phyloP scores from a whole-genome alignment of 2,797 vertebrate genomes.

The Phrynocephalus forsythii region DNA sequence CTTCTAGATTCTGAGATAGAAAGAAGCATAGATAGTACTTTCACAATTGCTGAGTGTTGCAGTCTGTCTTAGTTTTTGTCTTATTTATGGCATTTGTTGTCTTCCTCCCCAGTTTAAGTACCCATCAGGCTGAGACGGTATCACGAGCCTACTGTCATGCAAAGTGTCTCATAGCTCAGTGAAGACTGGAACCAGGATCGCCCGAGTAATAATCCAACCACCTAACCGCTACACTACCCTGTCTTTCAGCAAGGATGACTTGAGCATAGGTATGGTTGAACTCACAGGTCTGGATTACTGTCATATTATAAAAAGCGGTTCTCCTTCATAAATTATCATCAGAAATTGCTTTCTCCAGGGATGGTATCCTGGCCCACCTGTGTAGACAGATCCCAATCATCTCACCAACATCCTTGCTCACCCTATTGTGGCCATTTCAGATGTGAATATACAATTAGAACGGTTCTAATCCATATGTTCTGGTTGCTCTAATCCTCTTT shows the following conservation, averaged over 20 bases:
- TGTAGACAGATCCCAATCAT: neutral
- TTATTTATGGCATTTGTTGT: neutral
- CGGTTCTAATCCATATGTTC: neutral
- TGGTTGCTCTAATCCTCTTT: neutral
- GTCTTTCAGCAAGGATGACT: neutral
- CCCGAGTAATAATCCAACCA: neutral
- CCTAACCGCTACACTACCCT: neutral
- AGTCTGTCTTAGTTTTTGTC: neutral
- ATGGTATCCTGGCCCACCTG: neutral
- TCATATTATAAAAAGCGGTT: neutral
- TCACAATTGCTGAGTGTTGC: too few species aligned
- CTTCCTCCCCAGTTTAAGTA: neutral
- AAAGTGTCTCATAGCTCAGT: neutral
- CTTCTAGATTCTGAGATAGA: neutral
- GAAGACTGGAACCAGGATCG: neutral
- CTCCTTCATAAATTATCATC: neutral
- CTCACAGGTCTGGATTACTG: neutral
- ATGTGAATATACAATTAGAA: neutral
- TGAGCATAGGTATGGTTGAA: neutral
- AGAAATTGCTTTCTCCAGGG: neutral
- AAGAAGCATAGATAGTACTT: neutral
- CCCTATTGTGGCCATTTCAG: neutral
- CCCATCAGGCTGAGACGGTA: neutral
- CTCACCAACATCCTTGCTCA: neutral
- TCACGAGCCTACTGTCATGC: neutral